Conservation (phyloP, 2,888 invertebrate genomes). For the Caenorhabditis zanzibari region DNA sequence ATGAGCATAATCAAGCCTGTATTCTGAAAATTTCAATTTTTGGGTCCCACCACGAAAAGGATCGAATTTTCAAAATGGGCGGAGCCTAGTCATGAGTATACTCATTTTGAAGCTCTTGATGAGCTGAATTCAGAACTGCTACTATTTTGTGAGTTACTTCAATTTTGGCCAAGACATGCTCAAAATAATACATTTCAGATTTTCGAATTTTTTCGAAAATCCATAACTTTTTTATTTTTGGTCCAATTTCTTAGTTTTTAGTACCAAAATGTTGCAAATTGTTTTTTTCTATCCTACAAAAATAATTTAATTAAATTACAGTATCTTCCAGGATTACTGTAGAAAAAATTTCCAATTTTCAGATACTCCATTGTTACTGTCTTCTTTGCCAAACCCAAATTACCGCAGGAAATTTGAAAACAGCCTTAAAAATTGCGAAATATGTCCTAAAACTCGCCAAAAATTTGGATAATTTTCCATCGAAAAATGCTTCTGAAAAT, state of each 20-base stretch:
- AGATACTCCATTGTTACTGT: conserved; percentile 56
- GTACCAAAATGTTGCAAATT: no score
- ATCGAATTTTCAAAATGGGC: not conserved
- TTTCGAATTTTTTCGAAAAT: no score
- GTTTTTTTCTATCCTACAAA: no score
- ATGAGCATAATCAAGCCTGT: not conserved
- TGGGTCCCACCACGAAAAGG: conserved; percentile 5
- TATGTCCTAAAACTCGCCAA: conserved; percentile 24
- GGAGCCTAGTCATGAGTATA: not conserved
- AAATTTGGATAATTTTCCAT: not conserved
- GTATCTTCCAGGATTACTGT: no score
- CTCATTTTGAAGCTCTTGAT: not conserved
- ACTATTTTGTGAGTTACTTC: not conserved
- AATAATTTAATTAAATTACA: no score
- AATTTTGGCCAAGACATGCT: not conserved
- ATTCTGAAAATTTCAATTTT: not conserved
- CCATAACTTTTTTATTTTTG: no score
- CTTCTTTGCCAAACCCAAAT: conserved; percentile 62
- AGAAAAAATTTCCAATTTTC: no score
- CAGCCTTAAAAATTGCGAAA: conserved; percentile 60
- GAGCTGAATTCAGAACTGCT: not conserved
- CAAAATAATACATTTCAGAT: no score
- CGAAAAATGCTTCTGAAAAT: no score
- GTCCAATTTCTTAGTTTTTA: no score
- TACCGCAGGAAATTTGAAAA: conserved; percentile 45